Evolutionary conservation across 2,888 invertebrate genomes (phyloP).

Genomic region (Odontothrips loti): DNA sequence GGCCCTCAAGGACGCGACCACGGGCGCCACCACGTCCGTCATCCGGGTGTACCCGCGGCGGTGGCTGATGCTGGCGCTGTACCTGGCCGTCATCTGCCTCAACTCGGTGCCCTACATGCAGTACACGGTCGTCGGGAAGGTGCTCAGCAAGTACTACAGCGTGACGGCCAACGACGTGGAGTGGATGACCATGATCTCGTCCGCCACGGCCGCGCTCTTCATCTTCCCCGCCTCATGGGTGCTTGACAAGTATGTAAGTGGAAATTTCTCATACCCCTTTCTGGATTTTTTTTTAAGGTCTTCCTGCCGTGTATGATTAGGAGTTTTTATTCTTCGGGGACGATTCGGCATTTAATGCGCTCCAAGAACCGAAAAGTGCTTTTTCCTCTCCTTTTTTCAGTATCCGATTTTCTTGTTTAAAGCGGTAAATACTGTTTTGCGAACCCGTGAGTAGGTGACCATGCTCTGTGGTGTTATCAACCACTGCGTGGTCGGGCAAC

Average conservation of each 20-base stretch:
- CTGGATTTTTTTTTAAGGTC: no score
- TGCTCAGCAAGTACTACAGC: not conserved
- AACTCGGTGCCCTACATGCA: conserved; percentile 25
- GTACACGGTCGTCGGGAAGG: not conserved
- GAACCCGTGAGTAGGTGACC: no score
- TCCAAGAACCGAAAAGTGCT: no score
- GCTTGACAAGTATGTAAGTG: conserved; percentile 26
- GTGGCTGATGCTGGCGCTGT: not conserved
- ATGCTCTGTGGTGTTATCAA: no score
- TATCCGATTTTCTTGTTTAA: no score
- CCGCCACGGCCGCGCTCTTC: conserved; percentile 11
- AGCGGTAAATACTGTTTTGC: no score
- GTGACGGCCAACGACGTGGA: not conserved
- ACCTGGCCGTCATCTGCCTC: conserved; percentile 4
- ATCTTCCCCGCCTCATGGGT: conserved; percentile 21
- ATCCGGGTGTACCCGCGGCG: conserved; percentile 10
- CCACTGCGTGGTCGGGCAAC: no score
- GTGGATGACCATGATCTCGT: conserved; percentile 19
- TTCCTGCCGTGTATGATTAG: no score
- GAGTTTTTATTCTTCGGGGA: no score
- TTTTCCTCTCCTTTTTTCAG: no score
- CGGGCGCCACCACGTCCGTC: not conserved
- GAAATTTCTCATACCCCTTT: not conserved
- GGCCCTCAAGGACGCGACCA: not conserved
- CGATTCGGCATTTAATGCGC: no score